A percentile compares a stretch with the other conserved stretches of the same genome.
Conservation (phyloP, 2,888 invertebrate genomes). For the Cryptus viduatorius region DNA sequence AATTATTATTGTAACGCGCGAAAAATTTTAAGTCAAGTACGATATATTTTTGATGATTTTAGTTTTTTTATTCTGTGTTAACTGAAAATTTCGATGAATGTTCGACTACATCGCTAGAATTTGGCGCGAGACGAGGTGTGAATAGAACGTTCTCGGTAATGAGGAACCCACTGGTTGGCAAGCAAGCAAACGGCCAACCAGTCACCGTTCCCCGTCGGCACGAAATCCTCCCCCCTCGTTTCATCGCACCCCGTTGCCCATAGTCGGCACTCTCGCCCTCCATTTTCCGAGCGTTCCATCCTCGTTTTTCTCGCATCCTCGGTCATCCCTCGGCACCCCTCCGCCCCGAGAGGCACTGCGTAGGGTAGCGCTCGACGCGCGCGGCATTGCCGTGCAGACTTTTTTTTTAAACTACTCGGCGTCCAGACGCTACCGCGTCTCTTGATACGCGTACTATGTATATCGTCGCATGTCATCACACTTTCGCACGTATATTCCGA, state of each 20-base stretch:
- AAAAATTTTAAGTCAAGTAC: too few species aligned
- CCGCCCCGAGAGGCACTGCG: constrained; percentile 43
- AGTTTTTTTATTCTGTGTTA: not conserved
- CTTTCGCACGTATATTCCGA: constrained; percentile 72
- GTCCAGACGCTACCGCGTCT: too few species aligned
- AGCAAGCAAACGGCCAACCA: constrained; percentile 77
- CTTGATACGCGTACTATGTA: constrained; percentile 13
- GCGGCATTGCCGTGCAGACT: too few species aligned
- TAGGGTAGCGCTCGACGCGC: not conserved
- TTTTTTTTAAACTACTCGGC: too few species aligned
- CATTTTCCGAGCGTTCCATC: constrained; percentile 73
- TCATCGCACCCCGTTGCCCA: constrained; percentile 71
- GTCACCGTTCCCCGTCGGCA: constrained; percentile 68
- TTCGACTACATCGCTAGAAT: constrained; percentile 73
- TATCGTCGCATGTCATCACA: constrained; percentile 44
- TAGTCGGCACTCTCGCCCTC: constrained; percentile 73
- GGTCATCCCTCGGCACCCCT: constrained; percentile 62
- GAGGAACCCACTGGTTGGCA: constrained; percentile 75
- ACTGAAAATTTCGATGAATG: constrained; percentile 25
- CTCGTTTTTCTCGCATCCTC: constrained; percentile 71
- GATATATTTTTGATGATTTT: not conserved
- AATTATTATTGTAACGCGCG: too few species aligned
- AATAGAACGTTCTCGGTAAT: constrained; percentile 80
- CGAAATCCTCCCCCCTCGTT: constrained; percentile 73
- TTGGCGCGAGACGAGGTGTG: constrained; percentile 75